Conservation (phyloP, 2,888 invertebrate genomes). For the Apodemia mormo region DNA sequence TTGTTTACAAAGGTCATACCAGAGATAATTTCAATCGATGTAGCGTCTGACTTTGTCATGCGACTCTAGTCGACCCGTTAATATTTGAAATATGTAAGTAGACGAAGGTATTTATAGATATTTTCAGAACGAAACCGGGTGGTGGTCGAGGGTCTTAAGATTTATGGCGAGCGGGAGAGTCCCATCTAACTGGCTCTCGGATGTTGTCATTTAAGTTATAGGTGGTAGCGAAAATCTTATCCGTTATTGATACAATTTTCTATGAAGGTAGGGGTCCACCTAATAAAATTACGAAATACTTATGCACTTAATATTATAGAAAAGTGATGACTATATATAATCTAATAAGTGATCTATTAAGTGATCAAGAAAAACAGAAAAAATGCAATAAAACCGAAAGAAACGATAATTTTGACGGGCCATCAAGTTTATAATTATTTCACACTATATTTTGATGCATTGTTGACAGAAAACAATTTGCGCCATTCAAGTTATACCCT, state of each 20-base stretch:
- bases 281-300: no score
- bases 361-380: no score
- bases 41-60: conserved; percentile 56
- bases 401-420: no score
- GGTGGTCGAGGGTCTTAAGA: conserved; percentile 80
- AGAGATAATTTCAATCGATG: conserved; percentile 28
- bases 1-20: background rate
- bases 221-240: conserved; percentile 32
- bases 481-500: no score
- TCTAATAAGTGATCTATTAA: no score
- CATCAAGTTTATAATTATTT: no score
- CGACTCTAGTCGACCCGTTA: conserved; percentile 60
- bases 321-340: background rate
- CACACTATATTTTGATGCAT: no score
- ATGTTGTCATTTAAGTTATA: conserved; percentile 42
- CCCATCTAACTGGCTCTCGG: conserved; percentile 76
- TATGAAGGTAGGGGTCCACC: no score
- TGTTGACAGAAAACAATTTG: no score
- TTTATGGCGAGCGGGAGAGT: conserved; percentile 80
- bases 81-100: conserved; percentile 78
- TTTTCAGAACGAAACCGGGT: conserved; percentile 78
- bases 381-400: no score
- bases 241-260: no score
- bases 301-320: no score
- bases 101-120: conserved; percentile 77